phyloP scores from a whole-genome alignment of 2,113 vertebrate genomes.

The Perca schrenkii region DNA sequence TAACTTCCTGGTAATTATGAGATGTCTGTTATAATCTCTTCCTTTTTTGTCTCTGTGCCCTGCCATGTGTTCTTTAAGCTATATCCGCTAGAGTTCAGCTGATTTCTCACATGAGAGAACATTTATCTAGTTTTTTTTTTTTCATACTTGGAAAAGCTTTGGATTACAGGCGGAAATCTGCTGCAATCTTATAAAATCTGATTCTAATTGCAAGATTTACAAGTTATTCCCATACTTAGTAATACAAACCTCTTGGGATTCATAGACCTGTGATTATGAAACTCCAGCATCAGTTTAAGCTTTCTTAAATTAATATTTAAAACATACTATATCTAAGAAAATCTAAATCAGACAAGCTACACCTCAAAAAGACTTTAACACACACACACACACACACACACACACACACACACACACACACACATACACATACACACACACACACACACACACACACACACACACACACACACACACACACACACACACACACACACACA shows the following conservation, averaged over 20 bases:
- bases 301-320: background rate
- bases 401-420: too few relatives aligned
- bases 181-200: constrained; percentile 14
- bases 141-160: constrained; percentile 16
- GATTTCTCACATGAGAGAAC: constrained; percentile 53
- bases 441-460: background rate
- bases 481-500: background rate
- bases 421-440: background rate
- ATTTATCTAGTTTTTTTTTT: constrained; percentile 46
- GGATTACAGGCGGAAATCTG: constrained; percentile 25
- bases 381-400: too few relatives aligned
- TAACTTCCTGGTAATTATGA: constrained; percentile 66
- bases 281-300: background rate
- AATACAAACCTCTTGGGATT: background rate
- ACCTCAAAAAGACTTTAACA: too few relatives aligned
- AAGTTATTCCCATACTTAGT: background rate
- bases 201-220: background rate
- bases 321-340: too few relatives aligned
- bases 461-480: background rate
- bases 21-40: constrained; percentile 55
- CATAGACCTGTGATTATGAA: background rate
- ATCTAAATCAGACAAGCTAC: too few relatives aligned
- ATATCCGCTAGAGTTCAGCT: constrained; percentile 45
- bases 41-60: constrained; percentile 38
- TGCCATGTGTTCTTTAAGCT: constrained; percentile 43